Percentiles rank a stretch among this genome's conserved stretches.
These are phyloP conservation scores for Eristalis arbustorum DNA, from an alignment of 2,888 invertebrate species.

Conservation along the genomic window DNA sequence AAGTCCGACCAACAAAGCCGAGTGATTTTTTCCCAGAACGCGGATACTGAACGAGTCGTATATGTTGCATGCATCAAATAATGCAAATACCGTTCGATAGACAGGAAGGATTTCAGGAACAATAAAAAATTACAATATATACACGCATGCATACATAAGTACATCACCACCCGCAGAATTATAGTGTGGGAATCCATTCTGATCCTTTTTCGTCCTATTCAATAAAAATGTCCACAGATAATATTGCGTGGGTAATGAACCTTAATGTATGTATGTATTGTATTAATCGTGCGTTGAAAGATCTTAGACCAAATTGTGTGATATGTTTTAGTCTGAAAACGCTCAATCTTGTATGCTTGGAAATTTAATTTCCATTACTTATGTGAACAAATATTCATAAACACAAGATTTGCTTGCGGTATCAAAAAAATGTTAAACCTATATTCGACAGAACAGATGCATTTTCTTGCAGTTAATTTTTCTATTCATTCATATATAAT, in stretches of 20 bases:
- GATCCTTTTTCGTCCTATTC: slow-evolving; percentile 47
- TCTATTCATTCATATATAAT: background rate
- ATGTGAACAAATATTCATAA: no score
- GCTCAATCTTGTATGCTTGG: no score
- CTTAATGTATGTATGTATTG: background rate
- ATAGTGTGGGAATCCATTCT: slow-evolving; percentile 61
- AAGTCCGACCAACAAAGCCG: slow-evolving; percentile 23
- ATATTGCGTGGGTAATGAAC: background rate
- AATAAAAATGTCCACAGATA: slow-evolving; percentile 28
- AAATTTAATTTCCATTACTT: no score
- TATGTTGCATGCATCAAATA: slow-evolving; percentile 4
- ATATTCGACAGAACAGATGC: background rate
- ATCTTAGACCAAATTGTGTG: background rate
- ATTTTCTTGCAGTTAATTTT: background rate
- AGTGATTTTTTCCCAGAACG: slow-evolving; percentile 31
- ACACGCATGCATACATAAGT: slow-evolving; percentile 39
- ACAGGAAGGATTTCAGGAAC: slow-evolving; percentile 43
- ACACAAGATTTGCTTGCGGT: background rate
- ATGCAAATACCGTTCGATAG: slow-evolving; percentile 57
- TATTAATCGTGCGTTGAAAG: no score
- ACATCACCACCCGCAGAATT: slow-evolving; percentile 63
- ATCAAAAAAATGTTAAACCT: background rate
- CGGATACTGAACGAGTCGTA: slow-evolving; percentile 9
- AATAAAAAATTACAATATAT: slow-evolving; percentile 43
- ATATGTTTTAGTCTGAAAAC: no score